Percentiles rank a stretch among this genome's conserved stretches.
Conservation (phyloP, 2,797 vertebrate species). For the Decapterus maruadsi region DNA sequence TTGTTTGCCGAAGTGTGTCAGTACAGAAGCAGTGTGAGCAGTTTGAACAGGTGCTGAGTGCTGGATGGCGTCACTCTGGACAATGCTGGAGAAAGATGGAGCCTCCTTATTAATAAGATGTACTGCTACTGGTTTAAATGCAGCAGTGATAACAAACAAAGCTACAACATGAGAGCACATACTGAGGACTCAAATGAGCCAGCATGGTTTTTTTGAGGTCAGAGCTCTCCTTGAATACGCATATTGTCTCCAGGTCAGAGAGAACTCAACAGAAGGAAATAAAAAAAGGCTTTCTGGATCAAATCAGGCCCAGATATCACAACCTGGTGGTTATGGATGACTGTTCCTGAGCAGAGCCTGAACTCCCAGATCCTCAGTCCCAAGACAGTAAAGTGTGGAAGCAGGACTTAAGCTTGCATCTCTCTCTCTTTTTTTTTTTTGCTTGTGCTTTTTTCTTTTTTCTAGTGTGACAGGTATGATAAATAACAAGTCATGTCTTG, state of each 20-base stretch:
- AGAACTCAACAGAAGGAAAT: constrained; percentile 11
- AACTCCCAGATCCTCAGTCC: constrained; percentile 18
- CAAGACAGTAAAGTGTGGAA: constrained; percentile 54
- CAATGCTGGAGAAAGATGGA: constrained; percentile 2
- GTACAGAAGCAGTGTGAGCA: constrained; percentile 43
- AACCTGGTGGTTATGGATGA: constrained; percentile 38
- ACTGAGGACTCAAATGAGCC: not conserved
- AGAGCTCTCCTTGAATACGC: constrained; percentile 2
- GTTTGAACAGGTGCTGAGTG: constrained; percentile 55
- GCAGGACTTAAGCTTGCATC: constrained; percentile 43
- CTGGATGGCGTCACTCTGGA: constrained; percentile 35
- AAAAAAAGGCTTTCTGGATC: not conserved
- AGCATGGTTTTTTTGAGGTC: not conserved
- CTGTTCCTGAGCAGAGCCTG: constrained; percentile 38
- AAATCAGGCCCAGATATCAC: constrained; percentile 25
- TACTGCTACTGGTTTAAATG: constrained; percentile 7
- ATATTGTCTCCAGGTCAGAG: constrained; percentile 1
- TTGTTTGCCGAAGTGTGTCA: constrained; percentile 59
- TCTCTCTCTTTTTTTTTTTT: constrained; percentile 22
- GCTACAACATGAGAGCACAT: constrained; percentile 8
- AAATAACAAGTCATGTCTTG: constrained; percentile 72
- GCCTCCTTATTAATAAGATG: constrained; percentile 26
- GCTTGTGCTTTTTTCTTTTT: constrained; percentile 7
- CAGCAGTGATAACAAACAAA: not conserved
- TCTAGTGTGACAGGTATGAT: constrained; percentile 69